Evolutionary conservation across 2,888 invertebrate genomes (phyloP).

Genomic region (Nomada fucata): DNA sequence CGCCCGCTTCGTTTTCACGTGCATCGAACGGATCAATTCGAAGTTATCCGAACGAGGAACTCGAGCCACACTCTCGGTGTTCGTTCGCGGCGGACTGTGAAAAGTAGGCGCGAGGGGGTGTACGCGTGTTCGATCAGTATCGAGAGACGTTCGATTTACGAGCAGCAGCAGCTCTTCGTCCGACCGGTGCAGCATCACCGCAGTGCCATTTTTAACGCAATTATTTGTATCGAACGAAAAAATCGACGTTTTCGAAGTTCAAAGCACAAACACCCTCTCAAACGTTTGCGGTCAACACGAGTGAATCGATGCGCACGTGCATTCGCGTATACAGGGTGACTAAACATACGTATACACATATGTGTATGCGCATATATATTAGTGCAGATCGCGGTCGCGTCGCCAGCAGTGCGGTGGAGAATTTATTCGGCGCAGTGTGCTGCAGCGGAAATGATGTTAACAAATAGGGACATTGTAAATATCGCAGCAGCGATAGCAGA

Average conservation of each 20-base stretch:
- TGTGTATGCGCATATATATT: too few relatives aligned
- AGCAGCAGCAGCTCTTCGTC: too few relatives aligned
- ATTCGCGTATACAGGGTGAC: too few relatives aligned
- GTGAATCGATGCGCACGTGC: too few relatives aligned
- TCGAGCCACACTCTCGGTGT: too few relatives aligned
- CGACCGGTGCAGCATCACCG: neutral
- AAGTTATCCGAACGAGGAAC: too few relatives aligned
- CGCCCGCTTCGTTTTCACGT: neutral
- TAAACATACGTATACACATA: too few relatives aligned
- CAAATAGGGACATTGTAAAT: conserved; percentile 56
- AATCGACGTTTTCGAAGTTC: too few relatives aligned
- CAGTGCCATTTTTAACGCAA: too few relatives aligned
- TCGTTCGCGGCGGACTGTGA: neutral
- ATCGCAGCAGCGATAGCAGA: conserved; percentile 49
- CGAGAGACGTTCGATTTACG: neutral
- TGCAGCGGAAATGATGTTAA: conserved; percentile 48
- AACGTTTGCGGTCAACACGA: too few relatives aligned
- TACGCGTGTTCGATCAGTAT: neutral
- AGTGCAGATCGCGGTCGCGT: neutral
- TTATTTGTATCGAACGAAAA: conserved; percentile 1
- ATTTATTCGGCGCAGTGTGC: conserved; percentile 45
- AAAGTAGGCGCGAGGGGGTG: neutral
- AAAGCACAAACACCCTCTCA: too few relatives aligned
- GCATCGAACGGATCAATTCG: neutral
- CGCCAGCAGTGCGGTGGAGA: conserved; percentile 14